Evolutionary conservation across 64 coral and sea anemone species (phyloP), one percentile per base, ranked within the genome.

Genomic region (Hydrozoanthus tunicans): DNA sequence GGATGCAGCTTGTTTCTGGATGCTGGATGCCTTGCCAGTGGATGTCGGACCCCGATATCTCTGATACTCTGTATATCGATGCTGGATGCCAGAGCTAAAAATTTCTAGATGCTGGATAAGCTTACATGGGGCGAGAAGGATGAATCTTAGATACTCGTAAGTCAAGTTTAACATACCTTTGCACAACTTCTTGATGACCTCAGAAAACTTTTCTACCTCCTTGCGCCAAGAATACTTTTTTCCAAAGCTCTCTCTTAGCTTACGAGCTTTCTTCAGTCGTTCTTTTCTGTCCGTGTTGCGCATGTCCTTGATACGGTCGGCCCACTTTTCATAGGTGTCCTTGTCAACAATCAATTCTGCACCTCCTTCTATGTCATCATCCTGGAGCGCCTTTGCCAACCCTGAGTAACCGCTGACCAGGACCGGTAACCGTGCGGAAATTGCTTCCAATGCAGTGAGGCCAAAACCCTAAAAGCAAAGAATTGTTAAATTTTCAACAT

Each of bases 391-490:
- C 43, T 8, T 5, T 3, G 85, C 51, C 0, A 89, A 26, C 2
- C 85, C 85, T 4, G 85, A 76, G 14, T 61, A 76, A n/a, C n/a
- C 59, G 9, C 69, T 75, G 3, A 89, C 52, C n/a, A 89, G 70
- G 17, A 89, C 85, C 5, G 85, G 85, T 0, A 77, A 15, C 6
- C 70, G 55, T 1, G 85, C 85, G 51, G 85, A 89, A 20, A 89
- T 89, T 6, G 85, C 85, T 77, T 89, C 85, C 0, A 89, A 23
- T 5, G 85, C 85, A 58, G 53, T 68, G 11, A 89, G 26, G 5
- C 85, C 85, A 75, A 89, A 89, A 4, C 85, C 85, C 77, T 79
- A 53, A 79, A 79, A 57, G 7, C 60, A 8, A 62, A 62, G 60
- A 12, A 8, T 62, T 62, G 6, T 62, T 62, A 8, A 12, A 62